A percentile compares a stretch with the other conserved stretches of the same genome.
These are phyloP conservation scores for Uropetala carovei DNA, from an alignment of 2,888 invertebrate genomes.

Conservation along the genomic window DNA sequence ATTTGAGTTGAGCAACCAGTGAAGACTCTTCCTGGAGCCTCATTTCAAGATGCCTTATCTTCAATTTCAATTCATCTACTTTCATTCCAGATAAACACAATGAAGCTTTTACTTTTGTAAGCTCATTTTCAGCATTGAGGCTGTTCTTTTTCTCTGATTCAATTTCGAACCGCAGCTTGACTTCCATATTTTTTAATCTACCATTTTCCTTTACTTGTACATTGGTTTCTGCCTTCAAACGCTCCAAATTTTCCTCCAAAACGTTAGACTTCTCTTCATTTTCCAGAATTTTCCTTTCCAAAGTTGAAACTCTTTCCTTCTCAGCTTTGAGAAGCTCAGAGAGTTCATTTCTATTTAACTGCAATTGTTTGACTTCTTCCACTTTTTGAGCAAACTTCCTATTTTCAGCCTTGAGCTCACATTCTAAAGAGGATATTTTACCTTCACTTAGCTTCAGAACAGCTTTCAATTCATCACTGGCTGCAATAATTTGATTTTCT, in stretches of 20 bases:
- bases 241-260: conserved; percentile 75
- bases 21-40: conserved; percentile 2
- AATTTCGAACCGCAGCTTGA: background rate
- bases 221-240: conserved; percentile 76
- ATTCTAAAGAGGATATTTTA: background rate
- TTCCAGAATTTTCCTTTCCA: background rate
- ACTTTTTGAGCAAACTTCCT: background rate
- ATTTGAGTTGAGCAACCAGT: background rate
- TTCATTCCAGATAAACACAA: background rate
- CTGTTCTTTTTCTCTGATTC: background rate
- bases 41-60: background rate
- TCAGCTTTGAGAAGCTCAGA: background rate
- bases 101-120: background rate
- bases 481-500: background rate
- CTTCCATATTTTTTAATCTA: conserved; percentile 71
- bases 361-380: background rate
- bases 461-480: background rate
- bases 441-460: background rate
- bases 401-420: background rate
- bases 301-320: background rate
- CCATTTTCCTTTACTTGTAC: conserved; percentile 75
- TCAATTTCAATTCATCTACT: background rate
- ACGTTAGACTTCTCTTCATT: background rate
- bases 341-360: background rate
- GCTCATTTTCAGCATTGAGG: background rate